Base-by-base conservation (phyloP, 2,888 invertebrate genomes). In the Rhagophthalmus giganteus region DNA sequence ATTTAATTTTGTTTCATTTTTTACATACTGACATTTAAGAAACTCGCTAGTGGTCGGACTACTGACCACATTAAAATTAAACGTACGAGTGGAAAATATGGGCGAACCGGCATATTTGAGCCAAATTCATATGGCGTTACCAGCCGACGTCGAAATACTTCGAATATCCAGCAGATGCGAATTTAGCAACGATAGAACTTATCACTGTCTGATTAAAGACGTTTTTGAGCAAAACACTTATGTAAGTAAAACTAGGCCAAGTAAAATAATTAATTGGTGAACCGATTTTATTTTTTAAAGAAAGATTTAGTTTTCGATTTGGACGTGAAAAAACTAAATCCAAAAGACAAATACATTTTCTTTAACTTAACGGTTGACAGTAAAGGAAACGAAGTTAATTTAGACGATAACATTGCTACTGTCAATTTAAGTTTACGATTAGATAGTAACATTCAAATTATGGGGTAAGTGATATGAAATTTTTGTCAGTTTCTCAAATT, bases 21-120 rank as follows among this genome's bases (percentile, higher is more conserved):
- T 10, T 10, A 3, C 11, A 31, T 31, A 11, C 4, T 35, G 14
- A 3, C 12, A 2, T 16, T 34, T 15, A 32, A 67, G 68, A 27
- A 28, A 12, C 7, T 48, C 52, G 10, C 65, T 70, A 28, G 53
- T 71, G 1, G 64, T 73, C 28, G 75, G 75, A 0, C 59, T 66
- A 1, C 57, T 58, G 8, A 30, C 73, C 2, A 49, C 54, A 7
- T 45, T 76, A 40, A 61, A 60, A 10, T 16, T 52, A 2, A 30
- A 47, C 10, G 60, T 74, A 8, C 50, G 41, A 1, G 53, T 75
- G 1, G 44, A 38, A n/a, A 76, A 76, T 57, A 31, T 49, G 1
- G 69, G 68, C 0, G 75, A 76, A 47, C 66, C 72, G 2, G 74
- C 75, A 3, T 73, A 68, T 40, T 54, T 69, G 25, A 59, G 69